Conservation (phyloP, 1,140 invertebrate species). For the Bradynema listronoti region DNA sequence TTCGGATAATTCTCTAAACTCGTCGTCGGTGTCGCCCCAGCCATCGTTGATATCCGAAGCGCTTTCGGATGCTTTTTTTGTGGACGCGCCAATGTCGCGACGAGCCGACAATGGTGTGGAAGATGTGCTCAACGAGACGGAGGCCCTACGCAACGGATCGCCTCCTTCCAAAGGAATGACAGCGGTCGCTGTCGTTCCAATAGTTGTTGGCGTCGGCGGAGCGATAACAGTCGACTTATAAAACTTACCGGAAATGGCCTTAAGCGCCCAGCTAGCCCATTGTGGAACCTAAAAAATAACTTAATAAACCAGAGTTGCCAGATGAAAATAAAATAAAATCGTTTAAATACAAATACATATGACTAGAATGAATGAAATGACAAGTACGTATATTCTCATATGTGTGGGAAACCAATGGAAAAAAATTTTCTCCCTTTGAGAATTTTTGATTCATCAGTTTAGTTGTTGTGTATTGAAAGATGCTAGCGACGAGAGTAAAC, state of each 20-base stretch:
- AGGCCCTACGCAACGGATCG: too few relatives aligned
- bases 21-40: too few relatives aligned
- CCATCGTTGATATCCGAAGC: neutral
- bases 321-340: slow-evolving; percentile 4
- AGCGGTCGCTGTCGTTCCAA: neutral
- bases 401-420: neutral
- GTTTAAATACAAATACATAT: slow-evolving; percentile 20
- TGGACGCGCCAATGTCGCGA: neutral
- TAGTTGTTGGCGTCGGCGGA: slow-evolving; percentile 9
- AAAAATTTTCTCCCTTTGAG: neutral
- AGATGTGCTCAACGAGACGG: too few relatives aligned
- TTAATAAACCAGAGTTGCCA: neutral
- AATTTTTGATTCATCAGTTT: neutral
- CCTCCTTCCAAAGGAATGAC: slow-evolving; percentile 10
- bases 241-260: slow-evolving; percentile 55
- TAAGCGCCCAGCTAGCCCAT: slow-evolving; percentile 57
- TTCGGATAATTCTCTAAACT: too few relatives aligned
- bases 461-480: neutral
- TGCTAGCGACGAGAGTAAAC: too few relatives aligned
- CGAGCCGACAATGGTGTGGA: too few relatives aligned
- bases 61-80: neutral
- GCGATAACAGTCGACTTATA: slow-evolving; percentile 44
- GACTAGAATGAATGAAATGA: neutral
- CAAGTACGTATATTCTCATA: neutral
- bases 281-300: slow-evolving; percentile 43